These are phyloP conservation scores for Phalloptychus januarius DNA, from an alignment of 2,797 vertebrate species.

Conservation along the genomic window DNA sequence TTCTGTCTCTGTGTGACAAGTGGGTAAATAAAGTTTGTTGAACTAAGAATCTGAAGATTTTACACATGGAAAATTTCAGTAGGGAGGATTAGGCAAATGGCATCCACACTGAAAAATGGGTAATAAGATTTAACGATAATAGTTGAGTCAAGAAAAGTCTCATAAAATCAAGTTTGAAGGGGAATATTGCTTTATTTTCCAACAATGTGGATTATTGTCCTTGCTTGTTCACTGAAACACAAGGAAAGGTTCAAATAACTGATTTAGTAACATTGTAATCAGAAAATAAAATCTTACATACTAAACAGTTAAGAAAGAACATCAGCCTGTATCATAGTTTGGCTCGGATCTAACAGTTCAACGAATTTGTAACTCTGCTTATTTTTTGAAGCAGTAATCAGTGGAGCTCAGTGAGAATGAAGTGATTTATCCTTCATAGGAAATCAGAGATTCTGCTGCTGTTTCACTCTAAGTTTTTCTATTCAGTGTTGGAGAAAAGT, in stretches of 20 bases:
- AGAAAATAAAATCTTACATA: not conserved
- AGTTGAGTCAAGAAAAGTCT: not conserved
- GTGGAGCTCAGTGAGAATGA: not conserved
- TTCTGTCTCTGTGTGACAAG: not conserved
- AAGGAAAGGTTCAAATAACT: not conserved
- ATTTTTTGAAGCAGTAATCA: not conserved
- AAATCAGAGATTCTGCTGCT: not conserved
- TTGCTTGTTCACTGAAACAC: not conserved
- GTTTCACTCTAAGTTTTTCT: not conserved
- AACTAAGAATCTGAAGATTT: not conserved
- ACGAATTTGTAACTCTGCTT: not conserved
- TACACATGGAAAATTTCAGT: not conserved
- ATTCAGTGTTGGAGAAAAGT: not conserved
- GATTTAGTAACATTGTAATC: not conserved
- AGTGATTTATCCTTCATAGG: not conserved
- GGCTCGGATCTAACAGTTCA: not conserved
- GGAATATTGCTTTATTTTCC: not conserved
- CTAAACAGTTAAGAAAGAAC: conserved; percentile 3
- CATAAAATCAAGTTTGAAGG: not conserved
- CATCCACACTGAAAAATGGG: not conserved
- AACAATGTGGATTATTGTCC: not conserved
- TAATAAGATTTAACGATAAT: not conserved
- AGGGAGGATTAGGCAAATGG: not conserved
- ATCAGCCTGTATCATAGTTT: not conserved
- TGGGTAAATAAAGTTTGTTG: not conserved